Base-by-base conservation (phyloP, 2,113 vertebrate genomes). In the Tangachromis dhanisi region DNA sequence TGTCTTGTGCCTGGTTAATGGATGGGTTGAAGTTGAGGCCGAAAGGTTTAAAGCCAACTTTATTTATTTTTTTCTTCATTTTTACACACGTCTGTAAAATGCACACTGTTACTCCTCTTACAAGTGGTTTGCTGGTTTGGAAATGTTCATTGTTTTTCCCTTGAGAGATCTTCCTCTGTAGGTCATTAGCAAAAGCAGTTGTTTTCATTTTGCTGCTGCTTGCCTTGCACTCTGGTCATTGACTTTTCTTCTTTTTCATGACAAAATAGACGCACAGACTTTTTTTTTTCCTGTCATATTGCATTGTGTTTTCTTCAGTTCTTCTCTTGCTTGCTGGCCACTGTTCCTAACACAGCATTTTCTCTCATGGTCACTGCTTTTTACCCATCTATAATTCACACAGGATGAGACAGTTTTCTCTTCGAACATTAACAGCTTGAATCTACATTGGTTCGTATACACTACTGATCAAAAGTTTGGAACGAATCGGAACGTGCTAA, bases 331-430 rank as follows among this genome's bases (percentile, higher is more conserved):
- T 29, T 54, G 68, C 66, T 92, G 49, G 90, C 87, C 83, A 83
- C 59, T 63, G 55, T 90, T 80, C 89, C 57, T 24, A 31, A 76
- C 71, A 29, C 24, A 49, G 5, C 57, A 17, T 73, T 87, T 86
- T 88, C 76, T 63, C 29, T 54, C 81, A 83, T 84, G 80, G 73
- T 91, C 81, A 55, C 90, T 86, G 84, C 78, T 59, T 91, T 80
- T 89, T 81, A 66, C 51, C 66, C 88, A 88, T 93, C 85, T 93
- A 89, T 87, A 92, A 90, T 94, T 93, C 83, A 89, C 87, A 83
- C 33, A 83, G 68, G 42, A 89, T 68, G 26, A 68, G 49, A 85
- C 53, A 3, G 49, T 90, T 85, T 87, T 80, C 42, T 87, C 26
- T 45, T 89, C 2, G 24, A 80, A 59, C 81, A 80, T 85, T 85